Percentiles rank a stretch among this genome's conserved stretches.
Evolutionary conservation across 2,888 invertebrate species (phyloP).

Genomic region (Adineta ricciae): DNA sequence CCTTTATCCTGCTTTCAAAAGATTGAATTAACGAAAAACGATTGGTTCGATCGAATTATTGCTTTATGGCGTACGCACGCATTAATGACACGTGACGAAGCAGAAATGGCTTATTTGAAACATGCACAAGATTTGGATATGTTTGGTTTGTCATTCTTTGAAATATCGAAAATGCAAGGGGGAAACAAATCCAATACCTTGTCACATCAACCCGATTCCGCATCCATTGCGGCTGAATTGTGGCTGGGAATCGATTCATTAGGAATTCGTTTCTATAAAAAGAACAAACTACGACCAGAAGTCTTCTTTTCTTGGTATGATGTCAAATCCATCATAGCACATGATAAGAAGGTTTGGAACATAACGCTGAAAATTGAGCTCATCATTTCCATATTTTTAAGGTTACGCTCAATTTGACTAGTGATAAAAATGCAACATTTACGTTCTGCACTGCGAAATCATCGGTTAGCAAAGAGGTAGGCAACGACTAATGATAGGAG

Average conservation of each 20-base stretch:
- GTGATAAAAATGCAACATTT: neutral
- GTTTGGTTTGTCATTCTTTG: slow-evolving; percentile 90
- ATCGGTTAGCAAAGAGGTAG: slow-evolving; percentile 13
- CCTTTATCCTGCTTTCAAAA: neutral
- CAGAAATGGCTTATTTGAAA: slow-evolving; percentile 95
- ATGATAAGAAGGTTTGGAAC: slow-evolving; percentile 75
- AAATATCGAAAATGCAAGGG: slow-evolving; percentile 18
- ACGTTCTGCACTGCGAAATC: neutral
- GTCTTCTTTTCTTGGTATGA: slow-evolving; percentile 94
- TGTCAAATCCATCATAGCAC: slow-evolving; percentile 86
- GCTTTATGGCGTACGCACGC: neutral
- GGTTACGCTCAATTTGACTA: neutral
- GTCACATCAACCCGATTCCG: slow-evolving; percentile 35
- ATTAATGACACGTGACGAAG: slow-evolving; percentile 66
- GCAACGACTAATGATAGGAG: neutral
- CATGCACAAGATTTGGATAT: slow-evolving; percentile 85
- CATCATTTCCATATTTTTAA: neutral
- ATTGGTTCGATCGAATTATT: neutral
- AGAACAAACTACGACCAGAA: slow-evolving; percentile 63
- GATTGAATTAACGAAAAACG: neutral
- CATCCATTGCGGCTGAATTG: slow-evolving; percentile 22
- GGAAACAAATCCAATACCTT: neutral
- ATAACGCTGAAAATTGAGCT: neutral
- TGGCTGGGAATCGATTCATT: slow-evolving; percentile 18
- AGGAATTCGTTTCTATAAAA: slow-evolving; percentile 21